These are phyloP conservation scores for Sprattus sprattus DNA, from an alignment of 2,113 vertebrate species.

Conservation along the genomic window DNA sequence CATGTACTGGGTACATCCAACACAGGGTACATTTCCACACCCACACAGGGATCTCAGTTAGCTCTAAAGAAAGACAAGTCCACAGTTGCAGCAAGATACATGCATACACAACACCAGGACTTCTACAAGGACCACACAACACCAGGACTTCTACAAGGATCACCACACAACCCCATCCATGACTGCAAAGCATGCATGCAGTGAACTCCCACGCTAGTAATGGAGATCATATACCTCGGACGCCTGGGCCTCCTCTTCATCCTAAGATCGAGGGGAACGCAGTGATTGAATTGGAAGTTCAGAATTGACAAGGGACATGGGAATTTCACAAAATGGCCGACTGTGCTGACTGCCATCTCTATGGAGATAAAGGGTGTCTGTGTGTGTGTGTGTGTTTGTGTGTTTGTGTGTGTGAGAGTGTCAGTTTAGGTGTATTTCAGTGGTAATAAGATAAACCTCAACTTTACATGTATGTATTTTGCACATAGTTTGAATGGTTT, in stretches of 20 bases:
- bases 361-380: too few relatives aligned
- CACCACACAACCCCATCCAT: background rate
- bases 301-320: background rate
- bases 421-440: too few relatives aligned
- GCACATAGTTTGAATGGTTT: too few relatives aligned
- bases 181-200: background rate
- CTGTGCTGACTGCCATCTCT: background rate
- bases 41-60: background rate
- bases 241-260: constrained; percentile 68
- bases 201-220: background rate
- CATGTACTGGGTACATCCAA: background rate
- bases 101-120: background rate
- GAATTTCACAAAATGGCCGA: background rate
- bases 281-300: background rate
- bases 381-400: too few relatives aligned
- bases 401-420: too few relatives aligned
- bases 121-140: background rate
- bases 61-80: background rate
- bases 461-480: too few relatives aligned
- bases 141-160: background rate
- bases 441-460: too few relatives aligned
- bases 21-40: background rate
- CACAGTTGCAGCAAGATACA: background rate
- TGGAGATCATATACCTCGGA: constrained; percentile 64
- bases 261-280: constrained; percentile 47